Conservation (phyloP, 1,140 invertebrate genomes). For the Kradibia gibbosae region DNA sequence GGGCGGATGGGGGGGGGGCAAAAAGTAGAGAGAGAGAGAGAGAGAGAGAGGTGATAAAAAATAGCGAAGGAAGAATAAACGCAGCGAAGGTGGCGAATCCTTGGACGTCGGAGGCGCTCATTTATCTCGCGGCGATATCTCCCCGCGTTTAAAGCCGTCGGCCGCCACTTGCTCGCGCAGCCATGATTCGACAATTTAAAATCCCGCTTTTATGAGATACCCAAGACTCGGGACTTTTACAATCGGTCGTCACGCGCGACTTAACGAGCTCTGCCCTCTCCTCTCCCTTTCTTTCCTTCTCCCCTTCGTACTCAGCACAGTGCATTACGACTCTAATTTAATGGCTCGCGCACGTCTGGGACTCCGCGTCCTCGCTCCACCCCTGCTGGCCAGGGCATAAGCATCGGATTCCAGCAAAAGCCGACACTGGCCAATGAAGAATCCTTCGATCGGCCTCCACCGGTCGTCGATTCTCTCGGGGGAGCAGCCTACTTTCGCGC, state of each 20-base stretch:
- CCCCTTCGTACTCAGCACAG: not conserved
- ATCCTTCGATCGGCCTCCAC: constrained; percentile 13
- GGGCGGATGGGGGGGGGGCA: no score
- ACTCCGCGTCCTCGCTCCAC: not conserved
- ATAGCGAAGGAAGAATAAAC: not conserved
- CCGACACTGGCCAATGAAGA: not conserved
- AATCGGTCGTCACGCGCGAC: constrained; percentile 15
- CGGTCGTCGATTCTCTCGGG: not conserved
- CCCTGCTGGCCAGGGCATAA: constrained; percentile 10
- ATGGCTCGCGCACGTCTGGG: constrained; percentile 18
- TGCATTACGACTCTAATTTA: constrained; percentile 38
- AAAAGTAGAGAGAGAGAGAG: no score
- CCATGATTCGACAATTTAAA: constrained; percentile 21
- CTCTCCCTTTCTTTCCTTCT: not conserved
- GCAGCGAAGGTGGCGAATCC: constrained; percentile 17
- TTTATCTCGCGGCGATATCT: constrained; percentile 24
- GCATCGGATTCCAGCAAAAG: constrained; percentile 38
- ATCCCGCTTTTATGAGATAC: constrained; percentile 36
- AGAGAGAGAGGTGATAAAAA: constrained; percentile 27
- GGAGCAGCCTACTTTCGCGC: not conserved
- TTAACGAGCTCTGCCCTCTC: constrained; percentile 34
- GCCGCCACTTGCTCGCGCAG: constrained; percentile 19
- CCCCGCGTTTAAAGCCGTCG: constrained; percentile 6
- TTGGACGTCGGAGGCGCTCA: not conserved
- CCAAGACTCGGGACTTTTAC: constrained; percentile 31